Base-by-base conservation (phyloP, 2,797 vertebrate genomes). In the Ptychobarbus kaznakovi region DNA sequence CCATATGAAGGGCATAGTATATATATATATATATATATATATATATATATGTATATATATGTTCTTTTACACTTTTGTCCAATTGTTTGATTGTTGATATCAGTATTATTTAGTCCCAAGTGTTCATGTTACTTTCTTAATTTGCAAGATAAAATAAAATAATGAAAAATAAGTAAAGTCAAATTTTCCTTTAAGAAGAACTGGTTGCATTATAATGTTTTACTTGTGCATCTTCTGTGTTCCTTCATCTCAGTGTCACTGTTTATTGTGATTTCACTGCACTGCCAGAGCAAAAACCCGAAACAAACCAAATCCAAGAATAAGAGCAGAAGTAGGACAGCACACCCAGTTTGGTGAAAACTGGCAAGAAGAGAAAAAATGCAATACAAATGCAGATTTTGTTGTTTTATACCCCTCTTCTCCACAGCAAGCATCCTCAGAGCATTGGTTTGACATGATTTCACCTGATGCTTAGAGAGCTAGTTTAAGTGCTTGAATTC, bases 401-500 rank as follows among this genome's bases (percentile, higher is more conserved):
- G 88, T 88, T 89, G 87, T 87, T 89, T 89, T 89, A 88, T 56
- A 80, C 84, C 90, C n/a, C 56, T 89, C 86, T 61, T 80, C 83
- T 91, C 16, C 38, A 88, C 86, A 87, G 81, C 74, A 89, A 87
- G 51, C 61, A 70, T 92, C 91, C 89, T 91, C 82, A 86, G 92
- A 93, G 90, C 82, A 92, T 93, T 93, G 80, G 82, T 90, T 89
- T 89, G 91, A 90, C 91, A 89, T 75, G 69, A 86, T 86, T 87
- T 93, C 93, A 94, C 92, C 91, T 93, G 92, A 92, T 94, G 92
- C 94, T 94, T 93, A 93, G 70, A 68, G 84, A 88, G 90, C 83
- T 88, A 92, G 90, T 93, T 94, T 92, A 93, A 89, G 91, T 89
- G 86, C 85, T 88, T 89, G 77, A 90, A 91, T 87, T 86, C 94